A percentile compares a stretch with the other conserved stretches of the same genome.
phyloP scores from a whole-genome alignment of 2,888 invertebrate genomes.

The Apeira syringaria region DNA sequence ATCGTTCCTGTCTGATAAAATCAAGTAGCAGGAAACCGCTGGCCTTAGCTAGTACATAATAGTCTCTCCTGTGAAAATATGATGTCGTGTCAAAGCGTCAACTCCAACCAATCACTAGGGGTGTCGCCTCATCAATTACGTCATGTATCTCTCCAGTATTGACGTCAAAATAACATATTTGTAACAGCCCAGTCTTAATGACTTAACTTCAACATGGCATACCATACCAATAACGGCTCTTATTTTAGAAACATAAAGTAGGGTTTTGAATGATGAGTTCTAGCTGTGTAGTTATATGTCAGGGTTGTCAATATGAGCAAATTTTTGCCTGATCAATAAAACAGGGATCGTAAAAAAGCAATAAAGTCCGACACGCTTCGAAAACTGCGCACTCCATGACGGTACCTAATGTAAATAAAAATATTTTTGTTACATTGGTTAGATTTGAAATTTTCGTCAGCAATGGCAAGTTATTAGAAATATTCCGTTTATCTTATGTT shows the following conservation, averaged over 20 bases:
- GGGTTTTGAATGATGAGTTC: neutral
- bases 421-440: conserved; percentile 26
- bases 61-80: too few relatives aligned
- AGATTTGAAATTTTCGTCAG: conserved; percentile 17
- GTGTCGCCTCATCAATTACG: conserved; percentile 15
- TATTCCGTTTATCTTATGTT: too few relatives aligned
- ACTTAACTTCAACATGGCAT: conserved; percentile 1
- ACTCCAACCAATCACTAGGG: conserved; percentile 4
- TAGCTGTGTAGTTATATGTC: neutral
- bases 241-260: neutral
- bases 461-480: too few relatives aligned
- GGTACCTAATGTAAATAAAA: conserved; percentile 34
- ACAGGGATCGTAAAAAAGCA: conserved; percentile 51
- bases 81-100: neutral
- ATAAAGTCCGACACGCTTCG: conserved; percentile 44
- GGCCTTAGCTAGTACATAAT: too few relatives aligned
- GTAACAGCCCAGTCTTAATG: conserved; percentile 4
- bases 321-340: conserved; percentile 53
- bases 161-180: conserved; percentile 34
- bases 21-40: too few relatives aligned
- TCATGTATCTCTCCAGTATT: conserved; percentile 22
- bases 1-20: too few relatives aligned
- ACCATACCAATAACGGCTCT: neutral
- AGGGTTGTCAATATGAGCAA: conserved; percentile 30
- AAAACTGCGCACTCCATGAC: conserved; percentile 38